These are phyloP conservation scores for Agelas oroides DNA, from an alignment of 37 sponge, comb jelly and placozoan species.

Conservation along the genomic window DNA sequence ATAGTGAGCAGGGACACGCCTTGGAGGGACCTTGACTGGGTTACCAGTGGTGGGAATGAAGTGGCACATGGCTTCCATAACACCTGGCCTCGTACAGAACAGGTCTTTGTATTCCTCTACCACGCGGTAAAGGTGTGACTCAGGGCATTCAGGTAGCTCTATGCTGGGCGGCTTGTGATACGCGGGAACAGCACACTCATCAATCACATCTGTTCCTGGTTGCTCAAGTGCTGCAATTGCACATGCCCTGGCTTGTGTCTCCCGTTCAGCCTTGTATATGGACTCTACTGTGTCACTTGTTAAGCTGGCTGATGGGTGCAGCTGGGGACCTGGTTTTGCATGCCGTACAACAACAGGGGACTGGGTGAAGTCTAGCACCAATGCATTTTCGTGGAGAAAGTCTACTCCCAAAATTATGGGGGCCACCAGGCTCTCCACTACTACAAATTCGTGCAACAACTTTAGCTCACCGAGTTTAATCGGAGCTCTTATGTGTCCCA, in stretches of 20 bases:
- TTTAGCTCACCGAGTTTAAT: constrained; percentile 33
- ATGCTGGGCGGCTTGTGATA: not conserved
- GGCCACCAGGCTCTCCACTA: constrained; percentile 55
- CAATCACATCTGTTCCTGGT: constrained; percentile 19
- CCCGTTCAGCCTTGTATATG: no score
- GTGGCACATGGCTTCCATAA: constrained; percentile 35
- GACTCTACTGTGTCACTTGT: no score
- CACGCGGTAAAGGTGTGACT: not conserved
- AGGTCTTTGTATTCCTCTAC: constrained; percentile 21
- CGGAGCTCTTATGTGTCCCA: constrained; percentile 25
- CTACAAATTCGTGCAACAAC: constrained; percentile 39
- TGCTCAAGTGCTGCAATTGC: constrained; percentile 24
- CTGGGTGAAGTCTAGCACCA: constrained; percentile 56
- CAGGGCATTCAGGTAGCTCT: constrained; percentile 36
- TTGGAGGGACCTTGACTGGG: constrained; percentile 52
- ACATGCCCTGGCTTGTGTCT: constrained; percentile 7
- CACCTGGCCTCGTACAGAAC: constrained; percentile 52
- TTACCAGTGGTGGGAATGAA: constrained; percentile 36
- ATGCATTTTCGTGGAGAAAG: constrained; percentile 49
- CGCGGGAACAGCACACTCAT: constrained; percentile 53
- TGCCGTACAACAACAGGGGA: not conserved
- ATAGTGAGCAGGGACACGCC: constrained; percentile 62
- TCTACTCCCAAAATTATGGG: constrained; percentile 66
- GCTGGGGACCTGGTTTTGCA: not conserved
- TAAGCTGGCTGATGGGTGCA: not conserved